Evolutionary conservation across 1,140 invertebrate genomes (phyloP).

Genomic region (Drosophila arizonae): DNA sequence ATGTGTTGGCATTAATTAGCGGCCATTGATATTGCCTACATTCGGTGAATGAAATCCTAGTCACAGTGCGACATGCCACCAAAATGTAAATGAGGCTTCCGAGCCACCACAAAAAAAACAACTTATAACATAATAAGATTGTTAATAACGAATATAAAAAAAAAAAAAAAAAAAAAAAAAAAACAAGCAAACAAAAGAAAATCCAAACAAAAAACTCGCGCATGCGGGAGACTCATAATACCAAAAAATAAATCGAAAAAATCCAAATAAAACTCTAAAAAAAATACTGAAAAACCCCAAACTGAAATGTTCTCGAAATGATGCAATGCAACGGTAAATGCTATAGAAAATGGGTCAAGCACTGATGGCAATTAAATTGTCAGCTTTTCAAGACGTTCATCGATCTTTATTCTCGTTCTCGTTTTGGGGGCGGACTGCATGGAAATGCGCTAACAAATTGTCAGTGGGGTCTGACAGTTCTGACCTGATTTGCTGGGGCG

Average conservation of each 20-base stretch:
- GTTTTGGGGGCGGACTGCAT: background rate
- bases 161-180: too few species aligned
- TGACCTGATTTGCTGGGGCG: constrained; percentile 44
- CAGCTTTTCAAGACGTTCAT: constrained; percentile 60
- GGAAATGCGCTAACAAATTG: constrained; percentile 58
- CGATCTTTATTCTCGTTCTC: constrained; percentile 32
- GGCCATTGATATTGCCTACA: constrained; percentile 42
- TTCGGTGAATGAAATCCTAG: constrained; percentile 55
- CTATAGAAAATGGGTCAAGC: constrained; percentile 57
- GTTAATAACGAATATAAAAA: too few species aligned
- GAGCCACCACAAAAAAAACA: constrained; percentile 23
- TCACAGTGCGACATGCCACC: constrained; percentile 11
- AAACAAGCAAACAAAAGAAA: constrained; percentile 23
- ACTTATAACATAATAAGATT: too few species aligned
- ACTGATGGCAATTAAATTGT: constrained; percentile 62
- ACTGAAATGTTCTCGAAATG: constrained; percentile 46
- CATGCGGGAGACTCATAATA: constrained; percentile 32
- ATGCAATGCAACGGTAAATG: constrained; percentile 64
- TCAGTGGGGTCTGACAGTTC: constrained; percentile 33
- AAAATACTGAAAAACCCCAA: constrained; percentile 6
- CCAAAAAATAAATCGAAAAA: constrained; percentile 3
- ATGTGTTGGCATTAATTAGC: constrained; percentile 58
- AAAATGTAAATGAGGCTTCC: constrained; percentile 50
- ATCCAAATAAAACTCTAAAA: constrained; percentile 7
- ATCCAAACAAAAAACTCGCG: constrained; percentile 12